These are phyloP conservation scores for Electrona antarctica DNA, from an alignment of 2,113 vertebrate species.

Conservation along the genomic window DNA sequence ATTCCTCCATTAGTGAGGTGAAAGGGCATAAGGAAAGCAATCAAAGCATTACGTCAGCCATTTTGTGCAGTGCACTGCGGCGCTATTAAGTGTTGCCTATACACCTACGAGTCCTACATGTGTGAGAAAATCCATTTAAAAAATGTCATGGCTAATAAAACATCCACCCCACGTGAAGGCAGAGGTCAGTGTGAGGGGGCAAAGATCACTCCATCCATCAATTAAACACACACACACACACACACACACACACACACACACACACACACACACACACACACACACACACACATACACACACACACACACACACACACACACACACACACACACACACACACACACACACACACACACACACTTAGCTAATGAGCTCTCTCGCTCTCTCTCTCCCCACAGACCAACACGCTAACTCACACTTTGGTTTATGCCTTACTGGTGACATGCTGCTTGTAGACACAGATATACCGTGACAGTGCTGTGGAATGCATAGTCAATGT, in stretches of 20 bases:
- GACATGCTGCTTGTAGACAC: too few species aligned
- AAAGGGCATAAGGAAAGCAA: slow-evolving; percentile 13
- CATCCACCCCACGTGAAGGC: slow-evolving; percentile 35
- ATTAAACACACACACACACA: slow-evolving; percentile 46
- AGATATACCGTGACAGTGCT: too few species aligned
- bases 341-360: background rate
- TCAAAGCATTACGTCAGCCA: slow-evolving; percentile 7
- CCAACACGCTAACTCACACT: too few species aligned
- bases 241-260: background rate
- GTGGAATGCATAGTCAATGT: too few species aligned
- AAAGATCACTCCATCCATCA: slow-evolving; percentile 43
- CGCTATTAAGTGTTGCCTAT: slow-evolving; percentile 21
- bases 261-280: slow-evolving; percentile 27
- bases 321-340: background rate
- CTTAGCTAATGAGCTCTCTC: slow-evolving; percentile 1
- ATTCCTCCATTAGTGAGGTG: slow-evolving; percentile 8
- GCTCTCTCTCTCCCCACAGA: background rate
- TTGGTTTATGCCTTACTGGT: too few species aligned
- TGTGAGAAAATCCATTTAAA: slow-evolving; percentile 32
- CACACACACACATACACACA: slow-evolving; percentile 1
- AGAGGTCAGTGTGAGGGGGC: slow-evolving; percentile 42
- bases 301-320: slow-evolving; percentile 1
- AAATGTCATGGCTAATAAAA: slow-evolving; percentile 17
- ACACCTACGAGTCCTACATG: background rate
- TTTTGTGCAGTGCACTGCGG: slow-evolving; percentile 7